Evolutionary conservation across 2,888 invertebrate genomes (phyloP).

Genomic region (Hemaris fuciformis): DNA sequence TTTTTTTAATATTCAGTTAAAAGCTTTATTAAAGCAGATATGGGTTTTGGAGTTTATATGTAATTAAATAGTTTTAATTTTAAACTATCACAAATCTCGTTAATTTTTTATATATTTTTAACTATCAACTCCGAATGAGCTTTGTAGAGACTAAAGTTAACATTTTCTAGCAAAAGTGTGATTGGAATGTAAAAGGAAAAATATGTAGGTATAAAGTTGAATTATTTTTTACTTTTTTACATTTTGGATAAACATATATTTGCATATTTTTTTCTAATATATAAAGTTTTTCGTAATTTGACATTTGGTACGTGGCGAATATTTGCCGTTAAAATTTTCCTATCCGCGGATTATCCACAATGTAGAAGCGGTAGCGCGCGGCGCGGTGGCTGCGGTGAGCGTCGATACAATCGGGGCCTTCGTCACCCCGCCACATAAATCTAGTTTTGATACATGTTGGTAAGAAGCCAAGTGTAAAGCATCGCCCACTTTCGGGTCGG

Average conservation of each 20-base stretch:
- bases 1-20: slow-evolving; percentile 55
- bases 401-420: slow-evolving; percentile 72
- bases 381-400: slow-evolving; percentile 34
- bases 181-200: too few relatives aligned
- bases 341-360: slow-evolving; percentile 58
- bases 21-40: slow-evolving; percentile 41
- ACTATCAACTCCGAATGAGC: too few relatives aligned
- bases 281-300: not conserved
- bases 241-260: too few relatives aligned
- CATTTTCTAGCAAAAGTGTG: too few relatives aligned
- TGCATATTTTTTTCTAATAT: not conserved
- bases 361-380: slow-evolving; percentile 33
- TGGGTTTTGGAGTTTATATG: not conserved
- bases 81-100: too few relatives aligned
- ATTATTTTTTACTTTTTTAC: too few relatives aligned
- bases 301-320: not conserved
- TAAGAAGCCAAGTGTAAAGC: slow-evolving; percentile 70
- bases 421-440: slow-evolving; percentile 75
- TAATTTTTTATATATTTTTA: too few relatives aligned
- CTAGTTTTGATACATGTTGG: slow-evolving; percentile 79
- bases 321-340: slow-evolving; percentile 34
- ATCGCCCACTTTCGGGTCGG: slow-evolving; percentile 35
- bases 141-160: too few relatives aligned
- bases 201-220: too few relatives aligned
- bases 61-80: not conserved